Base-by-base conservation (phyloP, 2,888 invertebrate genomes). In the Ethmia dodecea region DNA sequence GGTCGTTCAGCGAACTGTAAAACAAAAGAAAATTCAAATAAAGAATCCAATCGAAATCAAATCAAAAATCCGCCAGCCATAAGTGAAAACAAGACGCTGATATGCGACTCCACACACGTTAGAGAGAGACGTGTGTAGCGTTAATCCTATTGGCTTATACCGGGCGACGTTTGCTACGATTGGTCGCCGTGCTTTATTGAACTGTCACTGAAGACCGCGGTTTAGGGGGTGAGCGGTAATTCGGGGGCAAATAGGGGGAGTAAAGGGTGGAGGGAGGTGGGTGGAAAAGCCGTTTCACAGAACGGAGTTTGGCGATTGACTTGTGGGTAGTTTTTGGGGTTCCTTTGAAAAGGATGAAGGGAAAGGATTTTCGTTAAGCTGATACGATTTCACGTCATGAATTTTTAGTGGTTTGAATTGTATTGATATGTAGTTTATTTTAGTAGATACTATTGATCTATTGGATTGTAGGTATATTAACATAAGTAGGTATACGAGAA, bases 131-230 rank as follows among this genome's bases (percentile, higher is more conserved):
- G 42, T 42, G 39, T 22, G 56, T 60, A 75, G 64, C 77, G 84
- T 76, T 86, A 86, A 86, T 86, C 86, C 86, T 81, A 84, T 84
- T 86, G 86, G 86, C 83, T 84, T 86, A 86, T 79, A 84, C 75
- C 63, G 57, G 73, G 69, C 86, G 86, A 86, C 80, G 80, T 86
- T 86, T 86, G 84, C 83, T 71, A 62, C 70, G 81, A 86, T 86
- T 86, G 86, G 86, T 84, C 78, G 78, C 64, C 52, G 69, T 81
- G 81, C 78, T 78, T 77, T 84, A 84, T 83, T 86, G 83, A 83
- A 84, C 83, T 84, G 84, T 84, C 86, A 84, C 80, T 78, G 83
- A 78, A 75, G 77, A 77, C 74, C 70, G 78, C 68, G 76, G 80
- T 79, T 80, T 70, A 73, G 80, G 83, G 75, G 80, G 77, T 60